Base-by-base conservation (phyloP, 2,113 vertebrate species). In the Holacanthus passer region DNA sequence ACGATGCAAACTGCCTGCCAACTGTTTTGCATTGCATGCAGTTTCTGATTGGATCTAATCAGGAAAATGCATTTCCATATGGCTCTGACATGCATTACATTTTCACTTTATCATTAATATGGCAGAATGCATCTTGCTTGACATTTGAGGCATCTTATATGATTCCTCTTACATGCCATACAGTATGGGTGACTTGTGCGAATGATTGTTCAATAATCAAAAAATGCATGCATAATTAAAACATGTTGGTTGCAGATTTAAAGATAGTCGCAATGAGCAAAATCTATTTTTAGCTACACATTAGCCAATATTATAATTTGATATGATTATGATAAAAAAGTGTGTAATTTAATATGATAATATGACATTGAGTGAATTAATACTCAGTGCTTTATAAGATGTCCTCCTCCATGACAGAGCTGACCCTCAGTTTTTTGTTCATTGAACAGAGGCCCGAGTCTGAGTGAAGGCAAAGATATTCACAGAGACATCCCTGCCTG, bases 401-500 rank as follows among this genome's bases (percentile, higher is more conserved):
- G 55, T n/a, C 72, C 69, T 37, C 7, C 14, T 17, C 24, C 31
- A n/a, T 52, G 27, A 69, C 31, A 56, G 48, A 82, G 32, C 19
- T 82, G 63, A 72, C 78, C n/a, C 64, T 27, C 19, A 6, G 29
- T 14, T 63, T 62, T 59, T 29, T 78, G 35, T 43, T 71, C 29
- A 8, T 3, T 56, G 27, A 77, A 39, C 31, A n/a, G 64, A 55
- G 59, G 32, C 31, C 55, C 43, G 71, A 65, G 37, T 79, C 17
- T 87, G 82, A 80, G 59, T 58, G 73, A 83, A 85, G 79, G 73
- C 17, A 10, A 63, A 77, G 75, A 87, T 80, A 82, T 76, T 84
- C 81, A 73, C 56, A 53, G 50, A 79, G 80, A 89, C 81, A 59
- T 77, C 35, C 39, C 60, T 65, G 53, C 22, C 32, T 70, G 41